Base-by-base conservation (phyloP, 2,797 vertebrate species). In the Microctenopoma lineatum region DNA sequence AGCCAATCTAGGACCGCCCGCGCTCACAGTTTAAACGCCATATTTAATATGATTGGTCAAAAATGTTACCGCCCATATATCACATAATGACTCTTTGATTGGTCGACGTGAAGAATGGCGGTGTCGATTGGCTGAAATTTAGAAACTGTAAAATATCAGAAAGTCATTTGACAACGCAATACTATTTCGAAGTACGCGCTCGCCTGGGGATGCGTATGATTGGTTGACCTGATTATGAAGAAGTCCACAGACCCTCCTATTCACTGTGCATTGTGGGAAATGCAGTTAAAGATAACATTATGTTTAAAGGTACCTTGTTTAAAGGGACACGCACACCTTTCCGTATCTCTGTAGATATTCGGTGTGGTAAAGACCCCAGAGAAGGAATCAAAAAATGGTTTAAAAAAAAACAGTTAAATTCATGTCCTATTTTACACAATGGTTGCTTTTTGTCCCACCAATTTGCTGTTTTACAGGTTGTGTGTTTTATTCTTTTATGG, bases 181-280 rank as follows among this genome's bases (percentile, higher is more conserved):
- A 66, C 84, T 3, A 82, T 94, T 95, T 95, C 92, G 93, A 95
- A 95, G 92, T 93, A 93, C 90, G 93, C 91, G 91, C 90, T 93
- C 87, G 79, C 15, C 45, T 55, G 4, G 16, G 0, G 0, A 41
- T 1, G 12, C 0, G 15, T 39, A 1, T 38, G 25, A 93, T 92
- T 94, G 93, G 93, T 71, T 78, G 52, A 88, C 58, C 39, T 57
- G 46, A 75, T 70, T 87, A 77, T 12, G 55, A 87, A 51, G 80
- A 6, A 2, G 3, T 9, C 36, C 21, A 41, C 8, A 36, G 65
- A 53, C 9, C 50, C 18, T 4, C 57, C 65, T 45, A 13, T 21
- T 77, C 18, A 12, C 12, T 5, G 18, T 32, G 60, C 14, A 70
- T 61, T 75, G 6, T 92, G 91, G 91, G 87, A 80, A 53, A 71